These are phyloP conservation scores for Sycophila sp. DNA, from an alignment of 1,140 invertebrate genomes.

Conservation along the genomic window DNA sequence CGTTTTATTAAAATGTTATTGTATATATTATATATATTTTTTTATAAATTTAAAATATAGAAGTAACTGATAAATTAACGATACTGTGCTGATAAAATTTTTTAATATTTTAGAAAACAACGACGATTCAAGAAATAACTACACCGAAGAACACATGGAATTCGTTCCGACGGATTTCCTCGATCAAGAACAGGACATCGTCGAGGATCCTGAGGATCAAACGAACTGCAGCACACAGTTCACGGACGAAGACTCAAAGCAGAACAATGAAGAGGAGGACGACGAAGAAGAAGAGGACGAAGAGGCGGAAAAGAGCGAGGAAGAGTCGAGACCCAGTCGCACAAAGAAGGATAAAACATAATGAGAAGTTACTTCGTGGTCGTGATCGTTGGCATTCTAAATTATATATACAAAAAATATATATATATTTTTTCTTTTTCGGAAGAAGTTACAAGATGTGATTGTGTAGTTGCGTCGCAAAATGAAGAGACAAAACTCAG, in stretches of 20 bases:
- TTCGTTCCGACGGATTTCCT: slow-evolving; percentile 64
- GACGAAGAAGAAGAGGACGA: slow-evolving; percentile 36
- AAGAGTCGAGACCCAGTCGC: slow-evolving; percentile 14
- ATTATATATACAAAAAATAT: slow-evolving; percentile 14
- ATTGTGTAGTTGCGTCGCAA: not conserved
- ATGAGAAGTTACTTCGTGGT: not conserved
- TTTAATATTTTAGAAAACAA: slow-evolving; percentile 1
- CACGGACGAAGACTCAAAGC: slow-evolving; percentile 28
- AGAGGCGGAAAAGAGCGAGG: not conserved
- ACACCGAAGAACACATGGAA: slow-evolving; percentile 62
- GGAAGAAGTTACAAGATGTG: not conserved
- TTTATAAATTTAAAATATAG: too few species aligned
- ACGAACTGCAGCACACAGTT: slow-evolving; percentile 44
- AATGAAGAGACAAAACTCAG: slow-evolving; percentile 5
- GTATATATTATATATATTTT: too few species aligned
- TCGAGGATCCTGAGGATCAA: slow-evolving; percentile 55
- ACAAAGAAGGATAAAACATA: slow-evolving; percentile 35
- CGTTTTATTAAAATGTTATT: too few species aligned
- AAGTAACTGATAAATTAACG: too few species aligned
- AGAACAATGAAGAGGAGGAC: slow-evolving; percentile 39
- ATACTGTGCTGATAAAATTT: too few species aligned
- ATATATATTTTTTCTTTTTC: slow-evolving; percentile 24
- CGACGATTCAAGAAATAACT: slow-evolving; percentile 43
- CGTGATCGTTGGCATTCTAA: slow-evolving; percentile 23
- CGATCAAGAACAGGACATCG: slow-evolving; percentile 62